Base-by-base conservation (phyloP, 2,888 invertebrate genomes). In the Ditula angustiorana region DNA sequence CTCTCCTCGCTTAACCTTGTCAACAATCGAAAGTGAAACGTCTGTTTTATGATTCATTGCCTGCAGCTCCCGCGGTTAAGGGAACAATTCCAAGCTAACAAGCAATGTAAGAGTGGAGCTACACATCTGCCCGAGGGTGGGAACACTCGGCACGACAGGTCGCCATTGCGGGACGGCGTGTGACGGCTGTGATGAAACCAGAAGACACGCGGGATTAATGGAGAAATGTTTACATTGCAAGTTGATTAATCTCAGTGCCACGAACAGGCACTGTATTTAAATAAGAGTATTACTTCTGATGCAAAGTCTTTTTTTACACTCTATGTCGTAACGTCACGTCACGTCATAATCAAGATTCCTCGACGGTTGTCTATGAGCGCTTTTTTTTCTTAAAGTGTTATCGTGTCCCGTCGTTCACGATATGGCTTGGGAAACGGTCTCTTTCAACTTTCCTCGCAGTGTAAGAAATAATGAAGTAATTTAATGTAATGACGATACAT, bases 1-100 rank as follows among this genome's bases (percentile, higher is more conserved):
- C 28, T 64, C 57, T 62, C 23, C 57, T 21, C 46, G 41, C 35
- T 58, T 46, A 44, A 64, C 46, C 52, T 52, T 53, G 52, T 61
- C 61, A 33, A 26, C 47, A 37, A 23, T 64, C 26, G 64, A 68
- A 68, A 68, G 67, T 67, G 68, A 67, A 64, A 67, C 44, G 49
- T 62, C 62, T 41, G 62, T 53, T 47, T 53, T 21, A 24, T 53
- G 10, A 47, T 59, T 16, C 58, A 49, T 49, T 49, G 58, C 49
- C 33, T 2, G 47, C 44, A 26, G 41, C 52, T 53, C 5, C 30
- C 21, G 44, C 5, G 23, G 11, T 16, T 24, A 33, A 2, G 23
- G 44, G 24, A 53, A 33, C 52, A 11, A 44, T 53, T 30, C 16
- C 30, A 33, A 16, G 26, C 4, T 23, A 53, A 24, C 61, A n/a